Evolutionary conservation across 2,113 vertebrate genomes (phyloP).

Genomic region (Petroica traversi): DNA sequence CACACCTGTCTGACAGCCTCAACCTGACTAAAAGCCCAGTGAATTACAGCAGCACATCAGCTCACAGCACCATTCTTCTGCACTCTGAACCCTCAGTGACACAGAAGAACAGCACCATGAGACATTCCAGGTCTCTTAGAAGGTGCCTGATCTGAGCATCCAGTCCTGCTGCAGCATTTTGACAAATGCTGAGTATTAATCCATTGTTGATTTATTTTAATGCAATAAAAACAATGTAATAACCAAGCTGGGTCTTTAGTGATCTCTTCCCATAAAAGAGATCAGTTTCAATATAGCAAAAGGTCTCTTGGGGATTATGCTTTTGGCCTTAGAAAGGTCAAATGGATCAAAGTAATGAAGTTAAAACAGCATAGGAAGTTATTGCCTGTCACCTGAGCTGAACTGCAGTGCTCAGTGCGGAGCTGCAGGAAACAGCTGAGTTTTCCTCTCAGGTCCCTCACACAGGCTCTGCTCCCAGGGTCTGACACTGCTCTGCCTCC

Average conservation of each 20-base stretch:
- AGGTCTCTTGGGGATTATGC: background rate
- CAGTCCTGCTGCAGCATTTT: background rate
- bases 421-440: background rate
- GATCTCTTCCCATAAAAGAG: background rate
- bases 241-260: background rate
- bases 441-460: background rate
- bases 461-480: background rate
- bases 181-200: background rate
- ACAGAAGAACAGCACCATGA: background rate
- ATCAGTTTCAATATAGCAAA: background rate
- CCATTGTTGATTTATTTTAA: background rate
- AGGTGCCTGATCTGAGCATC: background rate
- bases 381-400: background rate
- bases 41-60: background rate
- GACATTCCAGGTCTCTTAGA: background rate
- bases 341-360: background rate
- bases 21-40: background rate
- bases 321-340: background rate
- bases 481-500: background rate
- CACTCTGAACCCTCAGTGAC: background rate
- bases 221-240: slow-evolving; percentile 16
- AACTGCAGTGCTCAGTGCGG: background rate
- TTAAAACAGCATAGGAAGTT: slow-evolving; percentile 4
- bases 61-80: background rate
- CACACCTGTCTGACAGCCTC: background rate